phyloP scores from a whole-genome alignment of 2,113 vertebrate genomes.

The Vanacampus margaritifer region DNA sequence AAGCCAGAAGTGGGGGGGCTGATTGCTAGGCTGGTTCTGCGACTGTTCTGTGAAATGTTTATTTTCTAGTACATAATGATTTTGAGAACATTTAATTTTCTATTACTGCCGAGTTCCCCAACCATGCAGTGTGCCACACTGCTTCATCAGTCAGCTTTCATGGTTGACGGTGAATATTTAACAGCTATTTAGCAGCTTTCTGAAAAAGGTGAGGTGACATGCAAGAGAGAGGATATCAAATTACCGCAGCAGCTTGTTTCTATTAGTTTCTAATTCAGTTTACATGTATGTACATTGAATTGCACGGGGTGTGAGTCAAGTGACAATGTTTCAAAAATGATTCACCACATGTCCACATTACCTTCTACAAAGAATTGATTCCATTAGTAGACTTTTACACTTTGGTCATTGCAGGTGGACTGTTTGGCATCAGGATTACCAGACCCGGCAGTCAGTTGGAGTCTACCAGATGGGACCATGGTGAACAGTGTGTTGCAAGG shows the following conservation, averaged over 20 bases:
- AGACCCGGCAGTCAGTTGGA: conserved; percentile 86
- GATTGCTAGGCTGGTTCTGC: background rate
- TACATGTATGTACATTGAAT: conserved; percentile 19
- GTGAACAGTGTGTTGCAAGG: conserved; percentile 80
- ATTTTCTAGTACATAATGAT: background rate
- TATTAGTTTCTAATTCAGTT: conserved; percentile 16
- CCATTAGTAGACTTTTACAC: background rate
- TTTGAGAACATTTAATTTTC: background rate
- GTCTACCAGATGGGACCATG: conserved; percentile 87
- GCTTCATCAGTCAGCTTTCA: conserved; percentile 27
- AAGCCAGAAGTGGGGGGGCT: background rate
- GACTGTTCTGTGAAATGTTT: background rate
- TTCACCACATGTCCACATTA: background rate
- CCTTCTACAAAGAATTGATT: background rate
- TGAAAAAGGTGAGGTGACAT: conserved; percentile 25
- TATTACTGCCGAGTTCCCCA: conserved; percentile 12
- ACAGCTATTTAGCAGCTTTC: conserved; percentile 12
- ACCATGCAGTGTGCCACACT: background rate
- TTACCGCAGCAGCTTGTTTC: conserved; percentile 5
- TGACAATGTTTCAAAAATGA: background rate
- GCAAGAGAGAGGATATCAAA: background rate
- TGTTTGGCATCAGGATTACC: conserved; percentile 89
- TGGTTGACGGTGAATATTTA: conserved; percentile 35
- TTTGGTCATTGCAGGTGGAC: conserved; percentile 72
- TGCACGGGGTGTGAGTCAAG: background rate